These are phyloP conservation scores for Brachylomia viminalis DNA, from an alignment of 2,888 invertebrate genomes.

Conservation along the genomic window DNA sequence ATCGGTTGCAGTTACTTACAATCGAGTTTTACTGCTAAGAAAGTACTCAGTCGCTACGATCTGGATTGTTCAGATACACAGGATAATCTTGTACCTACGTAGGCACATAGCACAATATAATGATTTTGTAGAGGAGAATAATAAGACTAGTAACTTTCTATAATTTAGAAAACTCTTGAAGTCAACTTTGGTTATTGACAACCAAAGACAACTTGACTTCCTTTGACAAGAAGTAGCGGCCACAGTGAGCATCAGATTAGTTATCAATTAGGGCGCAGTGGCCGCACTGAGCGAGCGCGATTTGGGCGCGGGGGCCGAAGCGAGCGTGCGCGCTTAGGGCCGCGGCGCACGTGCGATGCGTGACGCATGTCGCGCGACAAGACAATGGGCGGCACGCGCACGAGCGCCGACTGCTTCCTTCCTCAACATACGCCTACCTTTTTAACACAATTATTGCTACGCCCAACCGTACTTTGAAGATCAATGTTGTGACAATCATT, in stretches of 20 bases:
- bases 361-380: slow-evolving; percentile 30
- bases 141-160: neutral
- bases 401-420: slow-evolving; percentile 72
- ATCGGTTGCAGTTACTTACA: too few species aligned
- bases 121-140: too few species aligned
- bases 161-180: neutral
- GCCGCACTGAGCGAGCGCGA: slow-evolving; percentile 31
- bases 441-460: slow-evolving; percentile 76
- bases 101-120: too few species aligned
- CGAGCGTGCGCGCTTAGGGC: slow-evolving; percentile 38
- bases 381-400: slow-evolving; percentile 62
- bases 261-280: slow-evolving; percentile 69
- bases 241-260: slow-evolving; percentile 70
- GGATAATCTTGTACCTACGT: too few species aligned
- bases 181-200: neutral
- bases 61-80: neutral
- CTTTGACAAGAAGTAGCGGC: slow-evolving; percentile 19
- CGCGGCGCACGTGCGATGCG: slow-evolving; percentile 45
- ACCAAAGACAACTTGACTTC: slow-evolving; percentile 7
- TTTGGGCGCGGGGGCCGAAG: slow-evolving; percentile 26
- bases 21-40: neutral
- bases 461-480: slow-evolving; percentile 57
- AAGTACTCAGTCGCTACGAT: neutral
- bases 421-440: slow-evolving; percentile 73
- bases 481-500: slow-evolving; percentile 71